phyloP scores from a whole-genome alignment of 1,140 invertebrate genomes.

The Drosophila ironensis region DNA sequence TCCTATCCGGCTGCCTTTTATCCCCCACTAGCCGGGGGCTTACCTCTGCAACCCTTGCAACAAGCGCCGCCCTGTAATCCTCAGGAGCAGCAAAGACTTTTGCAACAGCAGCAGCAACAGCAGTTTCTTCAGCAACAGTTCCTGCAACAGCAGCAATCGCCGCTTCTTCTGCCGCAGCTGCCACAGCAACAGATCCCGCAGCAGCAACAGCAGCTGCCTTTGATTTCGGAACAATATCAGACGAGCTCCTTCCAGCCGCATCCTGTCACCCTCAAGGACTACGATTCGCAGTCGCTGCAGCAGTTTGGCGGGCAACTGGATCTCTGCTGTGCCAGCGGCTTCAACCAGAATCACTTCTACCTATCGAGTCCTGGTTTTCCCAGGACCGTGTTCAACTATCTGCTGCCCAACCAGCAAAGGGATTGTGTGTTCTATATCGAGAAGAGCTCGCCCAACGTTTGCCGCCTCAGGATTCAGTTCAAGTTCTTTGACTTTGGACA shows the following conservation, averaged over 20 bases:
- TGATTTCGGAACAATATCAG: constrained; percentile 59
- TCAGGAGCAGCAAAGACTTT: constrained; percentile 7
- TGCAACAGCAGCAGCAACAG: constrained; percentile 8
- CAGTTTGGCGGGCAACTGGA: constrained; percentile 53
- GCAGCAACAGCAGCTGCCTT: constrained; percentile 49
- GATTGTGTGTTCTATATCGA: constrained; percentile 83
- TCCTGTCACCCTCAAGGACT: constrained; percentile 53
- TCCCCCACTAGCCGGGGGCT: not conserved
- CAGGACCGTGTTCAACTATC: constrained; percentile 62
- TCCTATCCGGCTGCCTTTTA: constrained; percentile 25
- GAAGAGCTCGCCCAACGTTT: constrained; percentile 82
- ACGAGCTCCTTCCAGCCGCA: constrained; percentile 51
- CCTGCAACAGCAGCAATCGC: constrained; percentile 14
- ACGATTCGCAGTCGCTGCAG: constrained; percentile 54
- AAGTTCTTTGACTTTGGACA: constrained; percentile 84
- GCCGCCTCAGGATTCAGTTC: constrained; percentile 83
- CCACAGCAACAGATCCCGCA: constrained; percentile 4
- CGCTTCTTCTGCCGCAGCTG: constrained; percentile 9
- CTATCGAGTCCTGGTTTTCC: constrained; percentile 84
- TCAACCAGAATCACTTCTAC: constrained; percentile 82
- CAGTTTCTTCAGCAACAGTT: constrained; percentile 4
- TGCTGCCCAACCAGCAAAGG: constrained; percentile 64
- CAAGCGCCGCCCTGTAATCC: constrained; percentile 4
- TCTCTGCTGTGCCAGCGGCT: constrained; percentile 82
- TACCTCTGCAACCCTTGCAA: not conserved